Base-by-base conservation (phyloP, 2,797 vertebrate species). In the Myiotriccus ornatus region DNA sequence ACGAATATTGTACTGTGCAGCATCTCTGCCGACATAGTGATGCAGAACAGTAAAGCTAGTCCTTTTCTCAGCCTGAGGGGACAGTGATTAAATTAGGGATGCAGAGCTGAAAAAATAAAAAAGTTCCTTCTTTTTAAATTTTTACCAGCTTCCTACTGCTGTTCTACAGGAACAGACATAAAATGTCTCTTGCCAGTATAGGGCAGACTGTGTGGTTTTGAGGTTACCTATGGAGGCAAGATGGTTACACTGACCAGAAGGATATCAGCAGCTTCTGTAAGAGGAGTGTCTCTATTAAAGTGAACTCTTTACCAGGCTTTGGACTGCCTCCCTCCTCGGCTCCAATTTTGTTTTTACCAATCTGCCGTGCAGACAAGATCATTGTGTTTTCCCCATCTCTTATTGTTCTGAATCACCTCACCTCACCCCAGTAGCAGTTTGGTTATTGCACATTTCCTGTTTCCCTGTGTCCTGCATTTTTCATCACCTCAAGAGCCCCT, bases 41-140 rank as follows among this genome's bases (percentile, higher is more conserved):
- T 43, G 49, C 27, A n/a, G 39, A 78, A 17, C 39, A 62, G 50
- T 39, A 62, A 82, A 90, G 39, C 30, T 39, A 62, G 37, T 50
- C 76, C 37, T 95, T 77, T 80, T 37, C 21, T 63, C 37, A 78
- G 77, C 86, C 80, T 0, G 7, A 59, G 50, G 77, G 81, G 67
- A 82, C 70, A 79, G 43, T 73, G 84, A 50, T 79, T 81, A 77
- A 89, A 89, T 96, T 92, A 90, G 64, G 18, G 43, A 50, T 55
- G 70, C 55, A 73, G 43, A 88, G 32, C n/a, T 80, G 80, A 81
- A 64, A 50, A 50, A 82, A 71, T 43, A 39, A 64, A 70, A 71
- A 60, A 18, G 21, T 47, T 60, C 13, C 18, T 87, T 65, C 39
- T 56, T 59, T 49, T 60, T 7, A 62, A 70, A 23, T 53, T 94